A percentile compares a stretch with the other conserved stretches of the same genome.
Conservation (phyloP, 2,113 vertebrate genomes). For the Nycticebus coucang region DNA sequence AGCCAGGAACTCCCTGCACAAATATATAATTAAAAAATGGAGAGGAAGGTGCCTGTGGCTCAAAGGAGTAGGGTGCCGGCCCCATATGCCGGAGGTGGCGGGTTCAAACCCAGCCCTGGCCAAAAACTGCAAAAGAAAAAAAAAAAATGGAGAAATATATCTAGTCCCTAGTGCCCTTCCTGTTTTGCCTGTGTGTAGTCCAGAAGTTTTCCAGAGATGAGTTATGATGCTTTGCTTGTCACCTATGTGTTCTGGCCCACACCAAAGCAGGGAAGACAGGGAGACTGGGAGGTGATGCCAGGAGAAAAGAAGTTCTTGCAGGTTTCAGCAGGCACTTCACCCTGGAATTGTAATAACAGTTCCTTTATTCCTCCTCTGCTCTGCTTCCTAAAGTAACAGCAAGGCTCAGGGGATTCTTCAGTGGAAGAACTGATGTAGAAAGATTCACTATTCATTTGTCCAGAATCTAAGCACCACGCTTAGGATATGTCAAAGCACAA, state of each 20-base stretch:
- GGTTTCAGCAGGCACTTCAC: not conserved
- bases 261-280: not conserved
- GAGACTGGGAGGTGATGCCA: not conserved
- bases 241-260: not conserved
- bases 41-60: not conserved
- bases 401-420: not conserved
- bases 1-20: not conserved
- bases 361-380: not conserved
- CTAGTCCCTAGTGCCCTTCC: not conserved
- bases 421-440: not conserved
- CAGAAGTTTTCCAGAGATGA: not conserved
- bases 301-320: not conserved
- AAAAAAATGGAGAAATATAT: not conserved
- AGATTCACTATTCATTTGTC: not conserved
- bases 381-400: not conserved
- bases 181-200: not conserved
- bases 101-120: too few species aligned
- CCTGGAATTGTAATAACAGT: not conserved
- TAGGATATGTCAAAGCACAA: not conserved
- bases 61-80: too few species aligned
- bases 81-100: too few species aligned
- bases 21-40: too few species aligned
- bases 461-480: not conserved
- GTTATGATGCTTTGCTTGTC: not conserved
- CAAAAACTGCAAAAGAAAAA: too few species aligned